Base-by-base conservation (phyloP, 2,113 vertebrate genomes). In the Callocephalon fimbriatum region DNA sequence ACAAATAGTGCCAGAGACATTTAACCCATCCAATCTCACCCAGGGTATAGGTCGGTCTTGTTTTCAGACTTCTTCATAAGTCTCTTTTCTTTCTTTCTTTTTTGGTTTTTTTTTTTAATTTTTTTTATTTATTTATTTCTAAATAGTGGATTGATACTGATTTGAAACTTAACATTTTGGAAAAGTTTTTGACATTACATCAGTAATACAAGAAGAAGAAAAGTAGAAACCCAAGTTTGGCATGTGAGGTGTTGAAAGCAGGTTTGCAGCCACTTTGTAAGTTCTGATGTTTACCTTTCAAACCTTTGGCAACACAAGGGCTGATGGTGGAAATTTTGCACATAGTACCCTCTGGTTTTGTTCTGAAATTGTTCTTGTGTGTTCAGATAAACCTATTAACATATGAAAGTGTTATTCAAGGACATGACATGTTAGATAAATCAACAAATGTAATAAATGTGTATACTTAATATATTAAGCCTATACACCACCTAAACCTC, bases 21-120 rank as follows among this genome's bases (percentile, higher is more conserved):
- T 99, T 98, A 99, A 98, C 98, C 98, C 98, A 98, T 98, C 98
- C 98, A 98, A 98, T 98, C 98, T 98, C 98, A 98, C 98, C 98
- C 98, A 98, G 98, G 98, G 98, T 98, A 96, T 98, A 98, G 98
- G 98, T 99, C 98, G 98, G 98, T 98, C 98, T 98, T 94, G 95
- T 98, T 98, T 99, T 98, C 98, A 98, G 98, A 98, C 98, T 98
- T 98, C 96, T 98, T 98, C 96, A 98, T 98, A 98, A 98, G 98
- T 97, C 96, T 98, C 95, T 97, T 97, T 91, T 97, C 93, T 97
- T 96, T 93, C 96, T 97, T 91, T 95, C 95, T 87, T 94, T 91
- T 93, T 91, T 84, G 67, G 61, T 93, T 81, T 35, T 71, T 93
- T 83, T 90, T 90, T 42, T 38, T 56, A 8, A 32, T 84, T 19